These are phyloP conservation scores for Arrhamphus sclerolepis DNA, from an alignment of 2,797 vertebrate species.

Conservation along the genomic window DNA sequence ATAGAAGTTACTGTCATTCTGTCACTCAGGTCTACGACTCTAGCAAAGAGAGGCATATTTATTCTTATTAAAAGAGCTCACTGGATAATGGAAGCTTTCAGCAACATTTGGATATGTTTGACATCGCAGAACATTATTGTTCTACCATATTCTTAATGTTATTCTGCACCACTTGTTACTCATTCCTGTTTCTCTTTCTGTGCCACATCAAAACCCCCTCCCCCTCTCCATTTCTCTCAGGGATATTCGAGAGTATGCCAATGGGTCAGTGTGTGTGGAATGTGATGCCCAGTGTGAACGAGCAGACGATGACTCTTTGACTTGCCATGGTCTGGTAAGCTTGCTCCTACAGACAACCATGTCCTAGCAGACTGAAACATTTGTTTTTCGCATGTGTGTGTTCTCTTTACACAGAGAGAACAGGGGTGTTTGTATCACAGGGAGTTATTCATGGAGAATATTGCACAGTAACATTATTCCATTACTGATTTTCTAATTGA, in stretches of 20 bases:
- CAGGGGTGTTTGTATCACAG: background rate
- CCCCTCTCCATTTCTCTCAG: slow-evolving; percentile 70
- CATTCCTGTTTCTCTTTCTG: slow-evolving; percentile 10
- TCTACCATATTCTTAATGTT: slow-evolving; percentile 10
- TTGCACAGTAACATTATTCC: background rate
- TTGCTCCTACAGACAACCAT: background rate
- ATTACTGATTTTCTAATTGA: background rate
- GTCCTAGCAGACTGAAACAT: background rate
- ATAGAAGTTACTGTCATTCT: background rate
- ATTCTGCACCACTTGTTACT: slow-evolving; percentile 28
- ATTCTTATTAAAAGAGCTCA: background rate
- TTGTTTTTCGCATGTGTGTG: background rate
- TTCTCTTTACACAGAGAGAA: background rate
- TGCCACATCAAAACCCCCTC: background rate
- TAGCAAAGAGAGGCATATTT: background rate
- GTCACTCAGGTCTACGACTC: background rate
- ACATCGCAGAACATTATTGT: background rate
- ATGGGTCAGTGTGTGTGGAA: slow-evolving; percentile 91
- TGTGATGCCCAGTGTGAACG: slow-evolving; percentile 94
- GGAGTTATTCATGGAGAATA: background rate
- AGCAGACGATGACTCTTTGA: slow-evolving; percentile 89
- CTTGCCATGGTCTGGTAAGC: slow-evolving; percentile 92
- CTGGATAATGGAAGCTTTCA: background rate
- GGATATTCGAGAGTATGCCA: slow-evolving; percentile 93
- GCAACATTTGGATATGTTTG: background rate